phyloP scores from a whole-genome alignment of 2,797 vertebrate species.

The Poecilia wingei region DNA sequence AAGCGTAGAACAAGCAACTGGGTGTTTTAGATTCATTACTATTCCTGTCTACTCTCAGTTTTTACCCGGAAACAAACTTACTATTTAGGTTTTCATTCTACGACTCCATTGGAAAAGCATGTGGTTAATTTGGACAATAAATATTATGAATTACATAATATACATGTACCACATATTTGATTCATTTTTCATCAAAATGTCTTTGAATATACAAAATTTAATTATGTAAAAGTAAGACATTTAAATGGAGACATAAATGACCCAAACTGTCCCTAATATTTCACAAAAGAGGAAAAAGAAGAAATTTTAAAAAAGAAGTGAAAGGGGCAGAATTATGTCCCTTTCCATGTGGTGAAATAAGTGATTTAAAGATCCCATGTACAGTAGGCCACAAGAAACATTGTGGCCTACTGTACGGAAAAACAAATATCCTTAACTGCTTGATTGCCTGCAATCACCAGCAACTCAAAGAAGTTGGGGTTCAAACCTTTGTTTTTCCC shows the following conservation, averaged over 20 bases:
- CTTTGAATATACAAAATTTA: neutral
- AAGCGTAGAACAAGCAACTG: no score
- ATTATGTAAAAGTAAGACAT: neutral
- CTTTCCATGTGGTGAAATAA: neutral
- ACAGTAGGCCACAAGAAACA: neutral
- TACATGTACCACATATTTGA: neutral
- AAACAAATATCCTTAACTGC: neutral
- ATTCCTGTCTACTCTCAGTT: neutral
- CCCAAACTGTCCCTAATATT: neutral
- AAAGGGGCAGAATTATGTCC: neutral
- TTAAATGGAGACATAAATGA: neutral
- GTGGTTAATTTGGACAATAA: no score
- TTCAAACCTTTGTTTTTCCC: neutral
- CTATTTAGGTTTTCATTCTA: neutral
- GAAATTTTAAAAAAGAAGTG: no score
- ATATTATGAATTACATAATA: neutral
- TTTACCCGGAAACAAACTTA: neutral
- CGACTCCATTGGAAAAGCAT: no score
- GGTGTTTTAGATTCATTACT: no score
- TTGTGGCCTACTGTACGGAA: no score
- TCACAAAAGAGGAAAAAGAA: neutral
- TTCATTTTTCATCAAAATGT: neutral
- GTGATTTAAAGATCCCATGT: neutral
- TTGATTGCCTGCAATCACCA: neutral
- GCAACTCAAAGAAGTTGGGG: neutral